Evolutionary conservation across 2,888 invertebrate species (phyloP).

Genomic region (Eremobia ochroleuca): DNA sequence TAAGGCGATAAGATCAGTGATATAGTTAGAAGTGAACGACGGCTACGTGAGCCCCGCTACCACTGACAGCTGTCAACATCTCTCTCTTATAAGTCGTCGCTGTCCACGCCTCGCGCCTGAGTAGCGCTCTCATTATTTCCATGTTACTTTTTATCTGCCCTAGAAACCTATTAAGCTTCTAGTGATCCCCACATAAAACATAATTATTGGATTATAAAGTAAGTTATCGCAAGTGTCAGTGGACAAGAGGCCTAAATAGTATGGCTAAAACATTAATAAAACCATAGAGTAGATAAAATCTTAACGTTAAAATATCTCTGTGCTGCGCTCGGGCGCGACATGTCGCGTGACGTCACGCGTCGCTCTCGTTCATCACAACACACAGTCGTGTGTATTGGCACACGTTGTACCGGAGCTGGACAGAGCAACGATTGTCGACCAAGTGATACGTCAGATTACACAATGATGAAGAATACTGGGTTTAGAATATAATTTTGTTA

Average conservation of each 20-base stretch:
- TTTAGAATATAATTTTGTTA: neutral
- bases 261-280: constrained; percentile 35
- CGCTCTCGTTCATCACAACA: constrained; percentile 3
- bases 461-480: neutral
- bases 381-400: constrained; percentile 36
- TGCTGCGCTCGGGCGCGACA: constrained; percentile 16
- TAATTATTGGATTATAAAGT: neutral
- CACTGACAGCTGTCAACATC: constrained; percentile 24
- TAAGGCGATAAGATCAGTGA: constrained; percentile 81
- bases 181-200: constrained; percentile 5
- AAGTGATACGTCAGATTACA: neutral
- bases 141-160: neutral
- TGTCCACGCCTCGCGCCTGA: no score
- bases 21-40: constrained; percentile 59
- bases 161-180: neutral
- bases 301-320: constrained; percentile 50
- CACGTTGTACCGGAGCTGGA: constrained; percentile 1
- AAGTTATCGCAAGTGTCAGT: constrained; percentile 23
- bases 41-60: constrained; percentile 30
- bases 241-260: constrained; percentile 21
- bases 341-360: constrained; percentile 42
- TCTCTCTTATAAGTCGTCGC: neutral
- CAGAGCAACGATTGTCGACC: constrained; percentile 7
- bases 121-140: neutral
- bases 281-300: constrained; percentile 48